phyloP scores from a whole-genome alignment of 1,140 invertebrate genomes.

The Planococcus citri region DNA sequence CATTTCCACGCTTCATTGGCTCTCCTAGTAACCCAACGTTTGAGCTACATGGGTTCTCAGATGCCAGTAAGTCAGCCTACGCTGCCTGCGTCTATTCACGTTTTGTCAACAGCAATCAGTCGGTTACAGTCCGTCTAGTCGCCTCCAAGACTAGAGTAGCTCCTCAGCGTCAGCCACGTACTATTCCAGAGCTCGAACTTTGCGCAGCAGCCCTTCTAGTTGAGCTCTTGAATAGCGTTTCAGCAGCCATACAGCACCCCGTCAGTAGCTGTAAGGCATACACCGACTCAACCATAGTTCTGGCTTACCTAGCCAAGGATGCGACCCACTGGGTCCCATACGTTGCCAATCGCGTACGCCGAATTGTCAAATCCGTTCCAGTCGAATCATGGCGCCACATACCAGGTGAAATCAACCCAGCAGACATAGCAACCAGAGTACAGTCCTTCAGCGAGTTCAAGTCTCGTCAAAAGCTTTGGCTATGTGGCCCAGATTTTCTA shows the following conservation, averaged over 20 bases:
- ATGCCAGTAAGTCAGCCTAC: no score
- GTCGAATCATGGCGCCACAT: neutral
- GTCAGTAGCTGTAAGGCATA: conserved; percentile 26
- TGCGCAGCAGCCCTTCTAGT: conserved; percentile 32
- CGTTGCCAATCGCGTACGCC: conserved; percentile 13
- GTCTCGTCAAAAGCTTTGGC: no score
- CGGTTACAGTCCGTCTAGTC: conserved; percentile 28
- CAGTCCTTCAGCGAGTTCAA: no score
- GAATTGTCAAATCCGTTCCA: neutral
- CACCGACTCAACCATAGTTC: conserved; percentile 31
- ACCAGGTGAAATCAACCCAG: neutral
- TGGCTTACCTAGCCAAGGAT: conserved; percentile 29
- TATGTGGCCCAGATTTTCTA: no score
- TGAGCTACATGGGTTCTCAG: no score
- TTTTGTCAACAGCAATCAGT: conserved; percentile 29
- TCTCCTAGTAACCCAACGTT: neutral
- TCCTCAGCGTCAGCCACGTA: conserved; percentile 30
- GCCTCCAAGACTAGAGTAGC: conserved; percentile 32
- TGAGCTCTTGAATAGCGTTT: conserved; percentile 26
- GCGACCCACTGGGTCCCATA: neutral
- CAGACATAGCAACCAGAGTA: neutral
- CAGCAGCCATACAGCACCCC: conserved; percentile 25
- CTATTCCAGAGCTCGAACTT: conserved; percentile 34
- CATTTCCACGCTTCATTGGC: neutral
- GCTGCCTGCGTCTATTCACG: neutral